Base-by-base conservation (phyloP, 2,113 vertebrate species). In the Xyliphius kryptos region DNA sequence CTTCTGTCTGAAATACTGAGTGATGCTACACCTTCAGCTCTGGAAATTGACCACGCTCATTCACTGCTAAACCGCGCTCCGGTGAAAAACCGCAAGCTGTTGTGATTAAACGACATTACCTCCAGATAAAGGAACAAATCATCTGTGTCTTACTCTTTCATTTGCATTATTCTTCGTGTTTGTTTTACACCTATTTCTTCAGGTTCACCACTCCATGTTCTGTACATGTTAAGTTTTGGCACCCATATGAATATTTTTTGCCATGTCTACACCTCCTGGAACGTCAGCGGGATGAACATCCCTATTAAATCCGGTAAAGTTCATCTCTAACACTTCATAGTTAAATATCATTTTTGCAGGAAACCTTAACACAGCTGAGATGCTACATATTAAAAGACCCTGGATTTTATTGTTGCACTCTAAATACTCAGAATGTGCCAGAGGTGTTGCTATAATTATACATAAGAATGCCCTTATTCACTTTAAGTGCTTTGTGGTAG, bases 381-480 rank as follows among this genome's bases (percentile, higher is more conserved):
- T 44, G 41, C 41, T 13, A 13, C 41, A 14, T 14, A 44, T 44
- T 44, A 44, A 44, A 44, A 44, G 41, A 44, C 41, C 41, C 11
- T 44, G 41, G 41, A 44, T 44, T 10, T 14, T 13, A 13, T 10
- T 44, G 41, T 44, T 44, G 41, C 41, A 44, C 41, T 44, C 9
- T 44, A 44, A 44, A 44, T 44, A 44, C 41, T 44, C 41, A 44
- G 41, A 44, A 44, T 14, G 10, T 44, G 41, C 41, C n/a, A 44
- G 41, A 14, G 41, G 41, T 44, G 41, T 14, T 44, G 41, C 41
- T 10, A 44, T 44, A 44, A 44, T 44, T 44, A 44, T 44, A 3
- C 41, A 44, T 10, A 44, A 44, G 41, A 44, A 14, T 14, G 41
- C 41, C 3, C 41, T n/a, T 14, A 44, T 44, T 44, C 41, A 44